Conservation (phyloP, 2,797 vertebrate genomes). For the Cynopterus sphinx region DNA sequence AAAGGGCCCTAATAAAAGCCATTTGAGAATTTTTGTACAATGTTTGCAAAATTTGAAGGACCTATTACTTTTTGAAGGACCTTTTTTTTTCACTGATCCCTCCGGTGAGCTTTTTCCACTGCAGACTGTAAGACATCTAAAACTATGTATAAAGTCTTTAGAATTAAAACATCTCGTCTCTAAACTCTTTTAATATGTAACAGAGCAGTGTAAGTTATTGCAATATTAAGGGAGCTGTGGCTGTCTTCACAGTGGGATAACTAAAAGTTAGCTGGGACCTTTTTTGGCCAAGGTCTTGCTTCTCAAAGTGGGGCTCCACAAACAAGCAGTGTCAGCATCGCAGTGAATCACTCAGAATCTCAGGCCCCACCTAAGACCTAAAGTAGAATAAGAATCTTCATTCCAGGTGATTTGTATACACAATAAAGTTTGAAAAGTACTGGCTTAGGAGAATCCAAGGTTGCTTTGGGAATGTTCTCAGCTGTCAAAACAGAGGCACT, state of each 20-base stretch:
- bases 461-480: slow-evolving; percentile 84
- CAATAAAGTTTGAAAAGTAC: neutral
- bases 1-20: rapidly evolving
- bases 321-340: neutral
- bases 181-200: slow-evolving; percentile 85
- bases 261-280: slow-evolving; percentile 85
- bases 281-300: slow-evolving; percentile 58
- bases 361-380: neutral
- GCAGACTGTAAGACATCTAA: slow-evolving; percentile 84
- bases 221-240: slow-evolving; percentile 83
- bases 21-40: slow-evolving; percentile 65
- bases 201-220: slow-evolving; percentile 80
- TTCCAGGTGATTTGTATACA: neutral
- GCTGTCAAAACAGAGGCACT: slow-evolving; percentile 79
- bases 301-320: neutral
- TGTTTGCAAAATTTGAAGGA: slow-evolving; percentile 81
- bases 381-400: neutral
- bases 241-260: slow-evolving; percentile 83
- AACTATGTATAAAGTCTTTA: slow-evolving; percentile 86
- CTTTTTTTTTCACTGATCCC: slow-evolving; percentile 83
- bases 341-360: neutral
- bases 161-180: slow-evolving; percentile 76
- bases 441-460: slow-evolving; percentile 74
- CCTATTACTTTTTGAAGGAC: slow-evolving; percentile 81
- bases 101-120: slow-evolving; percentile 84